Percentiles rank a stretch among this genome's conserved stretches.
These are phyloP conservation scores for Dreissena polymorpha DNA, from an alignment of 1,140 invertebrate genomes.

Conservation along the genomic window DNA sequence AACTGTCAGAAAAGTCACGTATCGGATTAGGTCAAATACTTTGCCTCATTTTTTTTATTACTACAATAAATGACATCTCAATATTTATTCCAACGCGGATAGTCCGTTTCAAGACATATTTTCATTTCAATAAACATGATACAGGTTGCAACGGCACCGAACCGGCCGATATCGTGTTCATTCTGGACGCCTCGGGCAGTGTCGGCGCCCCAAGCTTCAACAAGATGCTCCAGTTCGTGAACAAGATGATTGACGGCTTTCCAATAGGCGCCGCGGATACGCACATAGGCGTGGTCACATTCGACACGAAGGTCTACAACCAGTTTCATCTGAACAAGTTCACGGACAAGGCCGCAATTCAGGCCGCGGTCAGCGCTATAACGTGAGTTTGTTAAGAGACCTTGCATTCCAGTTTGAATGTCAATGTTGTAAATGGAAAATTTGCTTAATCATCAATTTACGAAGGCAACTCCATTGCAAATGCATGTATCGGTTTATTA, in stretches of 20 bases:
- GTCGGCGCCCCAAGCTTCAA: constrained; percentile 65
- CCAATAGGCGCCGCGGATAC: constrained; percentile 59
- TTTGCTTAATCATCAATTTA: neutral
- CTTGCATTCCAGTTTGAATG: too few species aligned
- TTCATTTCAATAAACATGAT: neutral
- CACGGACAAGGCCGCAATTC: constrained; percentile 59
- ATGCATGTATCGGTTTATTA: neutral
- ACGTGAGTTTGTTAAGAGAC: constrained; percentile 3
- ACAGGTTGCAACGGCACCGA: constrained; percentile 49
- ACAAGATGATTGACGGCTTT: constrained; percentile 60
- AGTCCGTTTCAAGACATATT: neutral
- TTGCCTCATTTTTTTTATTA: too few species aligned
- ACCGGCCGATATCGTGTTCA: constrained; percentile 70
- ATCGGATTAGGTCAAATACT: too few species aligned
- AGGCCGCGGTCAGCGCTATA: constrained; percentile 61
- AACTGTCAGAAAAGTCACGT: too few species aligned
- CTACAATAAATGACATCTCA: neutral
- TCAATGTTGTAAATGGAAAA: neutral
- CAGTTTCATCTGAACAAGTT: constrained; percentile 75
- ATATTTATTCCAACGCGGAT: neutral
- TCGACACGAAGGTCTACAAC: constrained; percentile 62
- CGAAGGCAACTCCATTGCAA: too few species aligned
- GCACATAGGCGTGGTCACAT: constrained; percentile 64
- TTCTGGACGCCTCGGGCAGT: constrained; percentile 70
- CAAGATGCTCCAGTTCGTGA: constrained; percentile 63